These are phyloP conservation scores for Vidua macroura DNA, from an alignment of 2,113 vertebrate genomes.

Conservation along the genomic window DNA sequence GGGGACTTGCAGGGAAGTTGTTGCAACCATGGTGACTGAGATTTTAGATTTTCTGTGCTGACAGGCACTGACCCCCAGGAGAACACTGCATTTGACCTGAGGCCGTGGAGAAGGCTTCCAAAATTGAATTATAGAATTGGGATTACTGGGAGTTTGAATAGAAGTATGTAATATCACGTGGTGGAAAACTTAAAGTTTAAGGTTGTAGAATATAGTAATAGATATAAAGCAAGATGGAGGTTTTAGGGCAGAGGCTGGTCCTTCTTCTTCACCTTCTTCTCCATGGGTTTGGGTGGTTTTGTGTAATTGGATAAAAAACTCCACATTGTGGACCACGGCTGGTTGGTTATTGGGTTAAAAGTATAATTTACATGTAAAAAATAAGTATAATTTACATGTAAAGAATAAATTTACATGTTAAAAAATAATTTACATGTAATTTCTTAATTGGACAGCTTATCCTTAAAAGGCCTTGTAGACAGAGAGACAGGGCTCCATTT, in stretches of 20 bases:
- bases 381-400: neutral
- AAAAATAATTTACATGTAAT: neutral
- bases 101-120: neutral
- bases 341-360: neutral
- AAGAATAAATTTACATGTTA: neutral
- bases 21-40: neutral
- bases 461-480: neutral
- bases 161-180: neutral
- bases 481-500: neutral
- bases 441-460: neutral
- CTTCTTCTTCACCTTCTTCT: neutral
- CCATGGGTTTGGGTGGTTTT: neutral
- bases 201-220: neutral
- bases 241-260: rapidly evolving
- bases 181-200: neutral
- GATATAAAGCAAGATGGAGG: neutral
- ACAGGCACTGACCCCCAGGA: neutral
- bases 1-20: neutral
- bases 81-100: neutral
- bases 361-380: neutral
- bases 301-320: neutral
- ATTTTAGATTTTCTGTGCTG: neutral
- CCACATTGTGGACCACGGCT: rapidly evolving
- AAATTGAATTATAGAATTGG: neutral
- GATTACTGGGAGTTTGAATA: neutral